Conservation (phyloP, 1,140 invertebrate genomes). For the Procambarus clarkii region DNA sequence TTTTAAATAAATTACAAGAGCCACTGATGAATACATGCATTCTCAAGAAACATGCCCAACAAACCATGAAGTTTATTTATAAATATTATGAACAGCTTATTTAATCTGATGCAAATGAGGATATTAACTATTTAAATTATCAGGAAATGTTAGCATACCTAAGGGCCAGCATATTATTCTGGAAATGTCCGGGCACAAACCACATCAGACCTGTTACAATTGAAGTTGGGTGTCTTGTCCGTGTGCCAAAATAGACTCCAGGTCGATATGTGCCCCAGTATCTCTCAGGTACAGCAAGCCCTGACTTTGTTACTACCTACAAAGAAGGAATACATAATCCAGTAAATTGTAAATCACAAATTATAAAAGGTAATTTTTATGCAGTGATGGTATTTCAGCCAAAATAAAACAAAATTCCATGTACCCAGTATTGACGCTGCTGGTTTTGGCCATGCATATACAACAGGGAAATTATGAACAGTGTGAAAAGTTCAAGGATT, state of each 20-base stretch:
- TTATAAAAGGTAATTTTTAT: not conserved
- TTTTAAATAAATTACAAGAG: too few species aligned
- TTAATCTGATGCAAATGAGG: not conserved
- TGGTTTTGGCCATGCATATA: too few species aligned
- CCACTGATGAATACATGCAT: too few species aligned
- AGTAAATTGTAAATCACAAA: not conserved
- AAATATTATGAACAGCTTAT: not conserved
- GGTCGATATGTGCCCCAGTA: slow-evolving; percentile 97
- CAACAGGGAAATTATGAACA: too few species aligned
- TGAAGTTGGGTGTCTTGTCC: slow-evolving; percentile 90
- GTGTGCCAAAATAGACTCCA: slow-evolving; percentile 91
- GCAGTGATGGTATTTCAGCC: not conserved
- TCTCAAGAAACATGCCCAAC: too few species aligned
- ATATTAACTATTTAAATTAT: not conserved
- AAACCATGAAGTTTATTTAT: too few species aligned
- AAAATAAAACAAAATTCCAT: too few species aligned
- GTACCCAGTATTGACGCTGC: too few species aligned
- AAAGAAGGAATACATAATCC: too few species aligned
- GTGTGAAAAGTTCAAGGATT: too few species aligned
- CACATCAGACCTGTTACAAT: slow-evolving; percentile 96
- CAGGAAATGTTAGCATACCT: slow-evolving; percentile 76
- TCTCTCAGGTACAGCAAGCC: slow-evolving; percentile 84
- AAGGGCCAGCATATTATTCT: slow-evolving; percentile 82
- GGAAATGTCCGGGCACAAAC: slow-evolving; percentile 87
- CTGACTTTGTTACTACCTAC: slow-evolving; percentile 81